Conservation (phyloP, 2,888 invertebrate genomes). For the Zygothrica quintamaculata region DNA sequence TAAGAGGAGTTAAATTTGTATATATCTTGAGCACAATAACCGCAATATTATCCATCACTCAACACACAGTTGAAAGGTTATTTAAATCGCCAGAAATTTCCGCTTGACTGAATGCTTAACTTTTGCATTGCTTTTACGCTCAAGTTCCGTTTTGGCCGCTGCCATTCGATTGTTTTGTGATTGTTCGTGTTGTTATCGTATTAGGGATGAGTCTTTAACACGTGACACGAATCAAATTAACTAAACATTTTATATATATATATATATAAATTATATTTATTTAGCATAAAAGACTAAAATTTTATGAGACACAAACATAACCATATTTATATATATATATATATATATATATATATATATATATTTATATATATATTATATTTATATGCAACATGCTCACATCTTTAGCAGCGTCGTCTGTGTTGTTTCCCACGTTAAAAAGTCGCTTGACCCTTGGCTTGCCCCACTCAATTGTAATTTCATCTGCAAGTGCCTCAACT, state of each 20-base stretch:
- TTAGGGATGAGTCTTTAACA: not conserved
- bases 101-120: slow-evolving; percentile 42
- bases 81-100: slow-evolving; percentile 60
- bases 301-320: no score
- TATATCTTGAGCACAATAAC: slow-evolving; percentile 43
- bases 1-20: slow-evolving; percentile 22
- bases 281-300: no score
- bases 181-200: slow-evolving; percentile 22
- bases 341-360: no score
- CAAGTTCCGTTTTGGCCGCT: not conserved
- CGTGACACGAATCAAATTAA: no score
- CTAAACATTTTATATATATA: no score
- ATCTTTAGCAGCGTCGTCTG: slow-evolving; percentile 9
- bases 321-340: no score
- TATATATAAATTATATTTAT: no score
- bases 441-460: slow-evolving; percentile 13
- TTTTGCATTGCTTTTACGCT: slow-evolving; percentile 1
- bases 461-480: slow-evolving; percentile 25
- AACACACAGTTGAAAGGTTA: slow-evolving; percentile 50
- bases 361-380: no score
- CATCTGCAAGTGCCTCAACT: slow-evolving; percentile 6
- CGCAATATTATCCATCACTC: slow-evolving; percentile 55
- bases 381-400: not conserved
- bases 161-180: slow-evolving; percentile 40
- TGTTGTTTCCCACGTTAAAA: slow-evolving; percentile 10